phyloP scores from a whole-genome alignment of 1,140 invertebrate species.

The Bombus ignitus region DNA sequence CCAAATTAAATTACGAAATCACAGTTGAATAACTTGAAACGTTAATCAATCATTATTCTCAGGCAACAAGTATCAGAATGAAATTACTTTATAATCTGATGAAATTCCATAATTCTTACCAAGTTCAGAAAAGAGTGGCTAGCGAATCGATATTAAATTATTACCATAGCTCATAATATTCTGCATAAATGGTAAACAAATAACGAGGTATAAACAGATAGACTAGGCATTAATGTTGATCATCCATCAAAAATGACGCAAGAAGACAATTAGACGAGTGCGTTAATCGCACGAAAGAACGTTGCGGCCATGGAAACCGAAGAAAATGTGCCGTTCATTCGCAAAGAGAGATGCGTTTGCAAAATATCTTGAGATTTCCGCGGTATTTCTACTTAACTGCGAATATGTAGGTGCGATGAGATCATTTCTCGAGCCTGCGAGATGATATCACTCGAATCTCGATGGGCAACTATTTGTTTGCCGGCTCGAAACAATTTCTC shows the following conservation, averaged over 20 bases:
- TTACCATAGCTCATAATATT: background rate
- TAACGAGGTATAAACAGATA: background rate
- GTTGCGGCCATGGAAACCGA: background rate
- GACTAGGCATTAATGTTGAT: background rate
- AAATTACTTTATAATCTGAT: background rate
- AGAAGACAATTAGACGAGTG: background rate
- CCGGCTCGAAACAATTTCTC: background rate
- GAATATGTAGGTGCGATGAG: constrained; percentile 45
- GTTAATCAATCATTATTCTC: background rate
- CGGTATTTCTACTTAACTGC: constrained; percentile 28
- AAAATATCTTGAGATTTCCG: constrained; percentile 32
- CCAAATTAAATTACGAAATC: background rate
- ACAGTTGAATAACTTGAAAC: too few species aligned
- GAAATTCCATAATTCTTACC: background rate
- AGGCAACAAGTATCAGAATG: background rate
- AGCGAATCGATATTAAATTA: background rate
- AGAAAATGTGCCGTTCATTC: background rate
- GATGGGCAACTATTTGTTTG: constrained; percentile 40
- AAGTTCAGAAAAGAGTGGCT: background rate
- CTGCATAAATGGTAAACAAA: background rate
- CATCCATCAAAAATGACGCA: background rate
- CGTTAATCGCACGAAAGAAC: constrained; percentile 22
- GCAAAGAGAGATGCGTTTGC: constrained; percentile 1
- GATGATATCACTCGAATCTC: constrained; percentile 50
- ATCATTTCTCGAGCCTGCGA: constrained; percentile 30